phyloP scores from a whole-genome alignment of 2,113 vertebrate species.

The Vidua chalybeata region DNA sequence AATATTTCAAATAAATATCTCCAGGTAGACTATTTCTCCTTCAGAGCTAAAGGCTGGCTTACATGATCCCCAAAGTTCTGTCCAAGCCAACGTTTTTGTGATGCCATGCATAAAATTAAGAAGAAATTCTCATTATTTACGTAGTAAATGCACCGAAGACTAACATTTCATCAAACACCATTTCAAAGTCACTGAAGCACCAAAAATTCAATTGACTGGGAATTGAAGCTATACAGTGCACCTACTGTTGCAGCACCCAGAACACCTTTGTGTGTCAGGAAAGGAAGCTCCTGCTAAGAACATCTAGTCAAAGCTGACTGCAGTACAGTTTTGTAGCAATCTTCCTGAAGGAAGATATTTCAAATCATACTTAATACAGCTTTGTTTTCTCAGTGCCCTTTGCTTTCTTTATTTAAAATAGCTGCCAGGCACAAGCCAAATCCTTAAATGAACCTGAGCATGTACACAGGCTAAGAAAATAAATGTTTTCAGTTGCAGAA shows the following conservation, averaged over 20 bases:
- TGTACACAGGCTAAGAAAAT: not conserved
- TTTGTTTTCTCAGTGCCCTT: not conserved
- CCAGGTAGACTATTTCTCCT: not conserved
- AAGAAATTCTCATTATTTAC: not conserved
- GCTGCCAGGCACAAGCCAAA: not conserved
- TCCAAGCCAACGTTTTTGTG: not conserved
- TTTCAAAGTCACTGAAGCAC: not conserved
- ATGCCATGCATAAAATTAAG: not conserved
- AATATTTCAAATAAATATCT: not conserved
- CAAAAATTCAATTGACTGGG: not conserved
- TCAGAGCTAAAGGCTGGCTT: not conserved
- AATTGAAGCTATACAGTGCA: fast-evolving
- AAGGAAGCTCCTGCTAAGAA: not conserved
- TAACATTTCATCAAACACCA: not conserved
- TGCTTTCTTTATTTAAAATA: not conserved
- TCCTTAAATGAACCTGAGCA: not conserved
- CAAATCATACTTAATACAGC: not conserved
- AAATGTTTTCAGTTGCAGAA: not conserved
- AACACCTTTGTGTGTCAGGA: not conserved
- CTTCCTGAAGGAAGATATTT: not conserved
- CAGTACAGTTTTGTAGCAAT: not conserved
- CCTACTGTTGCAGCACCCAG: not conserved
- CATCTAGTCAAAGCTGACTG: not conserved
- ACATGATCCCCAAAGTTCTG: fast-evolving
- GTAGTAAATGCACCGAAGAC: not conserved